phyloP scores from a whole-genome alignment of 2,113 vertebrate genomes.

The Chaenocephalus aceratus region DNA sequence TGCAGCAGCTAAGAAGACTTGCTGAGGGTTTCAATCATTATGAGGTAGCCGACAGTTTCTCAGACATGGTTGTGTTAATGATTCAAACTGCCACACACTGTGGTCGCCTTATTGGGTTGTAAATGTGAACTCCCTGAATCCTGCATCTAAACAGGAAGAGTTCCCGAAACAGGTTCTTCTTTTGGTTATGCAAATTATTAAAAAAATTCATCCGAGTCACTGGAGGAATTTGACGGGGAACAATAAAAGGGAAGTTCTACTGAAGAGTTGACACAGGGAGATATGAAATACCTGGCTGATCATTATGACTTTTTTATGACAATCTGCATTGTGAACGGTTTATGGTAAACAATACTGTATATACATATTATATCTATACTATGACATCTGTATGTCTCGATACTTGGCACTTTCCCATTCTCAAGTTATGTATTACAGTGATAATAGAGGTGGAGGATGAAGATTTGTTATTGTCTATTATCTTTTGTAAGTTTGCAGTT shows the following conservation, averaged over 20 bases:
- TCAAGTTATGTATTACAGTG: background rate
- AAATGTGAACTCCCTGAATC: background rate
- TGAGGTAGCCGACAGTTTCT: background rate
- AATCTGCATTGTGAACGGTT: too few species aligned
- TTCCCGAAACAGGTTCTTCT: background rate
- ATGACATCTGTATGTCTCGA: background rate
- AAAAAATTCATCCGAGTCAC: too few species aligned
- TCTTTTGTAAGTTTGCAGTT: too few species aligned
- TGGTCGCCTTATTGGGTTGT: background rate
- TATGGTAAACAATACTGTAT: too few species aligned
- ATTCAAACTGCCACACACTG: background rate
- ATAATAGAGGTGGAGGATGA: background rate
- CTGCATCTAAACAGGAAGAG: background rate
- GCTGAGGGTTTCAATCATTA: background rate
- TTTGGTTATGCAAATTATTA: slow-evolving; percentile 1
- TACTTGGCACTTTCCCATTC: background rate
- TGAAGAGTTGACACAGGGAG: background rate
- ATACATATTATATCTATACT: too few species aligned
- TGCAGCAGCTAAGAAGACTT: background rate
- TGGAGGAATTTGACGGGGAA: background rate
- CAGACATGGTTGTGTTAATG: background rate
- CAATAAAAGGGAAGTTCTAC: background rate
- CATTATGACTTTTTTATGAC: too few species aligned
- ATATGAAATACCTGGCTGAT: background rate
- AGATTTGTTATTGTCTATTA: background rate